Conservation (phyloP, 2,888 invertebrate genomes). For the Aspidiotus destructor region DNA sequence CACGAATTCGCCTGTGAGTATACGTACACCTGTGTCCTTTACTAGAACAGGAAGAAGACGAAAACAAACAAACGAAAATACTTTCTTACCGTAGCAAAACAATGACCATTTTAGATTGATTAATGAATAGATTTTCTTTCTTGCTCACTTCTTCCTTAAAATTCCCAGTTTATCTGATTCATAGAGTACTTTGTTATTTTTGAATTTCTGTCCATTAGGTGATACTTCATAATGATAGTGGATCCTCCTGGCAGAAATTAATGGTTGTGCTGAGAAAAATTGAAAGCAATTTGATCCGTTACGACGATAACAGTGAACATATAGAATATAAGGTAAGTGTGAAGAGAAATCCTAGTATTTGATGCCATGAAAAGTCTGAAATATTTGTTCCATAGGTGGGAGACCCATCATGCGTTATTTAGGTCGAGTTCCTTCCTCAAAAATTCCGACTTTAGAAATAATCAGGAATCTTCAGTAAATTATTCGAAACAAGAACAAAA, state of each 20-base stretch:
- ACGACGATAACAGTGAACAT: slow-evolving; percentile 16
- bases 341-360: not conserved
- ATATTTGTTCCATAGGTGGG: too few species aligned
- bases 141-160: not conserved
- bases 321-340: slow-evolving; percentile 9
- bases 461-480: too few species aligned
- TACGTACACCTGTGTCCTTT: not conserved
- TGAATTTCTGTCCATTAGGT: not conserved
- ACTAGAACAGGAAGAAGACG: too few species aligned
- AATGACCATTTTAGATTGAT: not conserved
- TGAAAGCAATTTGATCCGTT: slow-evolving; percentile 52
- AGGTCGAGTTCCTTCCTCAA: too few species aligned
- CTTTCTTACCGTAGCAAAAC: too few species aligned
- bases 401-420: too few species aligned
- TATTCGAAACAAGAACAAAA: too few species aligned
- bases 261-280: slow-evolving; percentile 67
- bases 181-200: too few species aligned
- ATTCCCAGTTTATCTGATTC: not conserved
- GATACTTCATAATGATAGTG: not conserved
- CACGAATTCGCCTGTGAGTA: slow-evolving; percentile 54
- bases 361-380: not conserved
- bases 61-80: too few species aligned
- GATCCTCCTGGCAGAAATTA: slow-evolving; percentile 46
- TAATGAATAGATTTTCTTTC: not conserved
- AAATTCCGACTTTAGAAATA: too few species aligned